Conservation (phyloP, 1,140 invertebrate species). For the Eumeta japonica region DNA sequence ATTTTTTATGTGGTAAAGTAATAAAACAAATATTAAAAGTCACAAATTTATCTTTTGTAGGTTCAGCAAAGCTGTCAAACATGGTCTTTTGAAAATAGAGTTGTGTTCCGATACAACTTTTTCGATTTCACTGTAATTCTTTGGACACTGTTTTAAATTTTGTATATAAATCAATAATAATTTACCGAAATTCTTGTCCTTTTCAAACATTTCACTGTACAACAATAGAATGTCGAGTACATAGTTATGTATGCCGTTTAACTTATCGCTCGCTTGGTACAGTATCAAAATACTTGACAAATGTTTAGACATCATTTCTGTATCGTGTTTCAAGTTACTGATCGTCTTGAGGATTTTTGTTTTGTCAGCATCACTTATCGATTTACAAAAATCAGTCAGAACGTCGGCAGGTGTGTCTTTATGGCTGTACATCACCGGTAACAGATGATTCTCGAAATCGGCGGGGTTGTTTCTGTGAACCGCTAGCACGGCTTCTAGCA, state of each 20-base stretch:
- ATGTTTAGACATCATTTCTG: conserved; percentile 21
- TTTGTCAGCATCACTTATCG: conserved; percentile 12
- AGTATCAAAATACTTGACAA: conserved; percentile 18
- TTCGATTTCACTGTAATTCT: conserved; percentile 8
- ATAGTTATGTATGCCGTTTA: conserved; percentile 17
- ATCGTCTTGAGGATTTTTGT: conserved; percentile 16
- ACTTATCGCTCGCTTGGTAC: conserved; percentile 25
- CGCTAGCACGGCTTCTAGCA: too few species aligned
- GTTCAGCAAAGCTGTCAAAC: too few species aligned
- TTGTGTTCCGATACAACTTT: conserved; percentile 19
- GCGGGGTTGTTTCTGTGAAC: too few species aligned
- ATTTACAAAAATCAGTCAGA: conserved; percentile 22
- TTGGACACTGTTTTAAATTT: conserved; percentile 11
- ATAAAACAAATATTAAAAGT: too few species aligned
- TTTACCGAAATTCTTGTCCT: conserved; percentile 28
- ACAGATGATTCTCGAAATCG: too few species aligned
- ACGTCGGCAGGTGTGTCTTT: too few species aligned
- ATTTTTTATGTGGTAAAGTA: too few species aligned
- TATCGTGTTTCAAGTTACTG: conserved; percentile 12
- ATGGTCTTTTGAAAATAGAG: conserved; percentile 25
- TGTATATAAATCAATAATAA: conserved; percentile 24
- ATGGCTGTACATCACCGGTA: too few species aligned
- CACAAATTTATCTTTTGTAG: too few species aligned
- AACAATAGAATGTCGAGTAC: conserved; percentile 16
- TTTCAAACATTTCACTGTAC: conserved; percentile 8